Evolutionary conservation across 2,113 vertebrate genomes (phyloP).

Genomic region (Myotis lucifugus): DNA sequence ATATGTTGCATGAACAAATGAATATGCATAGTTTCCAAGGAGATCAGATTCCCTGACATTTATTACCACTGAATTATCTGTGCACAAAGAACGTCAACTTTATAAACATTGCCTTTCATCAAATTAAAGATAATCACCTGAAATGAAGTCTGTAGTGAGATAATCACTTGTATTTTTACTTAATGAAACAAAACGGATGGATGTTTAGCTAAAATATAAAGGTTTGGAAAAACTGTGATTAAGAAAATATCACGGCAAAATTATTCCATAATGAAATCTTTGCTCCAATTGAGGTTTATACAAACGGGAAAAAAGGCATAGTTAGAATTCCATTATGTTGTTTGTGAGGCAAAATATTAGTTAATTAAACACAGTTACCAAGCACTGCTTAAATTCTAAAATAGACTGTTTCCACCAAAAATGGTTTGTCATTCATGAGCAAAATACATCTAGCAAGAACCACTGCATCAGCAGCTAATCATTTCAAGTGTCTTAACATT

Average conservation of each 20-base stretch:
- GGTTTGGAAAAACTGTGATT: constrained; percentile 45
- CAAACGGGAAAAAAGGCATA: background rate
- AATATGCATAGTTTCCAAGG: constrained; percentile 62
- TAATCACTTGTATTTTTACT: constrained; percentile 67
- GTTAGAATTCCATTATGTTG: constrained; percentile 30
- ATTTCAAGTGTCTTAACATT: constrained; percentile 6
- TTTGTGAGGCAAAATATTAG: constrained; percentile 42
- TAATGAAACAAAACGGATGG: constrained; percentile 40
- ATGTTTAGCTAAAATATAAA: constrained; percentile 35
- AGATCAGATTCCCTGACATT: constrained; percentile 61
- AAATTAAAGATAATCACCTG: constrained; percentile 67
- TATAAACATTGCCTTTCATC: constrained; percentile 65
- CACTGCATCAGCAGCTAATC: background rate
- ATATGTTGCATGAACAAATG: constrained; percentile 50
- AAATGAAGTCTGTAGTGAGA: constrained; percentile 61
- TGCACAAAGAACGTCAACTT: constrained; percentile 64
- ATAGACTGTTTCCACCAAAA: background rate
- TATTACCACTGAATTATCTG: constrained; percentile 60
- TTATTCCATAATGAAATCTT: constrained; percentile 40
- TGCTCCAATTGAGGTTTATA: constrained; percentile 38
- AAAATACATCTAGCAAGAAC: constrained; percentile 9
- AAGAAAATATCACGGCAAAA: constrained; percentile 32
- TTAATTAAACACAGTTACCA: constrained; percentile 44
- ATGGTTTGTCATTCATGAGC: background rate
- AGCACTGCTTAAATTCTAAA: constrained; percentile 44